Conservation (phyloP, 92 coral and sea anemone species). For the Epizoanthus fatuus region DNA sequence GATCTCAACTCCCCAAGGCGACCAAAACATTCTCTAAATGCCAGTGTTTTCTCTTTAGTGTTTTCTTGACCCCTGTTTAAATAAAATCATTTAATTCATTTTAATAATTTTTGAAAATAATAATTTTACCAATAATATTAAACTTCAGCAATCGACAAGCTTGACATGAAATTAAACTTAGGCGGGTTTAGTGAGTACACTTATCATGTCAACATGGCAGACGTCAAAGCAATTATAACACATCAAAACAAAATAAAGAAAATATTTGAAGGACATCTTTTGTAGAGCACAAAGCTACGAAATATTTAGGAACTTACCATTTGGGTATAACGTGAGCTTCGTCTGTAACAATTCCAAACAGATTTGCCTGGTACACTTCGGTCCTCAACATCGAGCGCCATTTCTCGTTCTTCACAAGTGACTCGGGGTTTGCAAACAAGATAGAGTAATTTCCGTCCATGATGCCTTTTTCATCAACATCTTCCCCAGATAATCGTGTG, state of each 20-base stretch:
- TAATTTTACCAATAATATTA: no score
- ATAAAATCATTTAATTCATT: no score
- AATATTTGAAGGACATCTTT: no score
- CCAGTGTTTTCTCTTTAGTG: conserved; percentile 24
- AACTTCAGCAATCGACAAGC: no score
- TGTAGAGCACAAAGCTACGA: no score
- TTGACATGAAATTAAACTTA: no score
- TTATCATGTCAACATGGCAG: no score
- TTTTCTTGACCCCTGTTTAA: conserved; percentile 47
- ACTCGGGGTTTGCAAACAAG: conserved; percentile 63
- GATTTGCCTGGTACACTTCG: conserved; percentile 36
- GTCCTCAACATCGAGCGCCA: conserved; percentile 56
- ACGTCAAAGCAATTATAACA: no score
- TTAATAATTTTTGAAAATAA: no score
- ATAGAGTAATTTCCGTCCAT: conserved; percentile 38
- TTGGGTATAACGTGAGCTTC: conserved; percentile 75
- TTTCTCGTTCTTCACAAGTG: conserved; percentile 38
- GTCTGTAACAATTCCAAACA: conserved; percentile 58
- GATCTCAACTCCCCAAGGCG: conserved; percentile 51
- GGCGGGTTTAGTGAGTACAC: no score
- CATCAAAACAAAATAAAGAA: no score
- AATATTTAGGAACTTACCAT: background rate
- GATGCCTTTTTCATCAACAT: conserved; percentile 45
- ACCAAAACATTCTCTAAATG: conserved; percentile 56
- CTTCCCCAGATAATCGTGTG: no score